Evolutionary conservation across 2,888 invertebrate genomes (phyloP), one percentile per base, ranked within the genome.

Genomic region (Lasioglossum malachurum): DNA sequence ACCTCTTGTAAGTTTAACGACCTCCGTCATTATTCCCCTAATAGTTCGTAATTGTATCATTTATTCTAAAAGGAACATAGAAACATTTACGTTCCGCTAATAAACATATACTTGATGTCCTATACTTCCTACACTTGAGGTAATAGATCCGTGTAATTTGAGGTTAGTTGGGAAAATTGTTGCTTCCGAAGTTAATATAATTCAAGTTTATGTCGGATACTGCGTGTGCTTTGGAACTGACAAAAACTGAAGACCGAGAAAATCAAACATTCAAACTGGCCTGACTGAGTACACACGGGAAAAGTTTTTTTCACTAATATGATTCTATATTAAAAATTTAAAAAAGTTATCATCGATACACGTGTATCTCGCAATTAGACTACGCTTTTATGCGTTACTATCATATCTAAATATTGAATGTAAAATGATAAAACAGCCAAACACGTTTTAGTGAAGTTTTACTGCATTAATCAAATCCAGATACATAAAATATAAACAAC

Each of bases 1-100:
- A 72, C 57, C 57, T 53, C 27, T 35, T 57, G 57, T 49, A 75
- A 83, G 75, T 38, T 72, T 75, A 83, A 80, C 75, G 60, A 76
- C 71, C 49, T 49, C 49, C 60, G 46, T 60, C 57, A 64, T 79
- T 75, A 75, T 60, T 46, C 38, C 35, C 49, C 53, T 64, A 64
- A 41, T 27, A 53, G 27, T 49, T 41, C 10, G 46, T 46, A 75
- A 83, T 64, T 71, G 60, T 49, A 71, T 19, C 69, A 57, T 46
- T 38, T 57, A 5, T n/a, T 60, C 60, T 60, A 27, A 27, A 60
- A 60, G 60, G n/a, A 27, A 5, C 27, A 27, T 27, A 14, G 27
- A 27, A 60, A 27, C 60, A 14, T 60, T 27, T 14, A 60, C 12
- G 60, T n/a, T 60, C 12, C 14, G 14, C 60, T 60, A 60, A 14